A percentile compares a stretch with the other conserved stretches of the same genome.
Evolutionary conservation across 2,113 vertebrate species (phyloP).

Genomic region (Malurus melanocephalus): DNA sequence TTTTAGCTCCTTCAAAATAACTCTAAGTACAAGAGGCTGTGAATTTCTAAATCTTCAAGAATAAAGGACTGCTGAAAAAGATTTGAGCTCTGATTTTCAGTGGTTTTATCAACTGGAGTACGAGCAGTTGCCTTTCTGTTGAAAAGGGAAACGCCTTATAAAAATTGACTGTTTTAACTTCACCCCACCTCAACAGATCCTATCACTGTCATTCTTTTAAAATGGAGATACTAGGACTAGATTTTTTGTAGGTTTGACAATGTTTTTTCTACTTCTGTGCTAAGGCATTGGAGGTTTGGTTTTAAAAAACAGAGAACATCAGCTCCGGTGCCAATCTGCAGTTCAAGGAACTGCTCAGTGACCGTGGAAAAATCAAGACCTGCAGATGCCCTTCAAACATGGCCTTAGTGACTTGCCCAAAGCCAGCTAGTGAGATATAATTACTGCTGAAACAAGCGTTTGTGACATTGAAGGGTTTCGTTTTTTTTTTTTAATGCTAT

Average conservation of each 20-base stretch:
- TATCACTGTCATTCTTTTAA: neutral
- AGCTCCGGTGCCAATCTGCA: neutral
- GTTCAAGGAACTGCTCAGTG: neutral
- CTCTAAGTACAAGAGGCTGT: neutral
- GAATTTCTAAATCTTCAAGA: conserved; percentile 7
- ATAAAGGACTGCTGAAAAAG: neutral
- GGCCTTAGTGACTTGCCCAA: neutral
- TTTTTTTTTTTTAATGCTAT: neutral
- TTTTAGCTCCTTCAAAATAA: conserved; percentile 21
- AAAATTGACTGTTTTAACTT: neutral
- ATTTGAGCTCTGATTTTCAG: neutral
- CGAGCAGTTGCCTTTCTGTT: neutral
- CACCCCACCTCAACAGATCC: neutral
- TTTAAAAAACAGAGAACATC: neutral
- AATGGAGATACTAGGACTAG: neutral
- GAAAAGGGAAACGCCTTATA: neutral
- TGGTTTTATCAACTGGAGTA: neutral
- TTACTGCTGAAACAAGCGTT: neutral
- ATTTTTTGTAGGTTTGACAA: neutral
- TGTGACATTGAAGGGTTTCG: neutral
- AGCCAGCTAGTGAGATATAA: neutral
- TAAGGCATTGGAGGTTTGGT: neutral
- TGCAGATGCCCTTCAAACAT: neutral
- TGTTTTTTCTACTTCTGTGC: neutral
- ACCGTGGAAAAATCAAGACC: neutral